Base-by-base conservation (phyloP, 2,113 vertebrate species). In the Brienomyrus longianalis region DNA sequence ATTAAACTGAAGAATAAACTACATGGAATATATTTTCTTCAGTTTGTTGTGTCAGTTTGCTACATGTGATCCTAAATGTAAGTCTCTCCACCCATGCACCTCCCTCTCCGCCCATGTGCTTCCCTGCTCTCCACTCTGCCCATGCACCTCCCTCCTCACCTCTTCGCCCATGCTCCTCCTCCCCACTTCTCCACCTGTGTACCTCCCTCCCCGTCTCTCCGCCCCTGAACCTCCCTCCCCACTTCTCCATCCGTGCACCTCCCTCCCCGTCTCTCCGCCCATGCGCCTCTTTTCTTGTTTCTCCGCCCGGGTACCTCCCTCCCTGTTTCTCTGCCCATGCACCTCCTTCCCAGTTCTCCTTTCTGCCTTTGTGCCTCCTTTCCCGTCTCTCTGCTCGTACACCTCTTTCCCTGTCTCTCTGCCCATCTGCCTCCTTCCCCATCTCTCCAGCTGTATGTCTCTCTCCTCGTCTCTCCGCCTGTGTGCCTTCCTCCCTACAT, bases 391-490 rank as follows among this genome's bases (percentile, higher is more conserved):
- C 91, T 87, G 74, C 86, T 88, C 91, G 83, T 54, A 5, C 88
- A 88, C 87, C 90, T 83, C 31, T 15, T 27, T 35, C 31, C 70
- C 21, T 23, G 13, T 35, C 31, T 77, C 70, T 77, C n/a, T 9
- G 56, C 59, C 59, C 23, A 62, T n/a, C 2, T n/a, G 1, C 89
- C 74, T 19, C 83, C 54, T 45, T 62, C 62, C 70, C 56, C 86
- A 85, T 92, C 83, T 74, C 91, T 91, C 92, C 19, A 50, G 13
- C 80, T 43, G 23, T 43, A 39, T 62, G 85, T 90, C 87, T 47
- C 48, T 70, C 91, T 83, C 66, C 0, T 86, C 89, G 45, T 88
- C 90, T 43, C 48, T 86, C 91, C 87, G 62, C 86, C 88, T 89
- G 84, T 54, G 11, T 86, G 88, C 86, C 90, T 83, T 39, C 56